Evolutionary conservation across 2,113 vertebrate genomes (phyloP), one percentile per base, ranked within the genome.

Genomic region (Limnothrissa miodon): DNA sequence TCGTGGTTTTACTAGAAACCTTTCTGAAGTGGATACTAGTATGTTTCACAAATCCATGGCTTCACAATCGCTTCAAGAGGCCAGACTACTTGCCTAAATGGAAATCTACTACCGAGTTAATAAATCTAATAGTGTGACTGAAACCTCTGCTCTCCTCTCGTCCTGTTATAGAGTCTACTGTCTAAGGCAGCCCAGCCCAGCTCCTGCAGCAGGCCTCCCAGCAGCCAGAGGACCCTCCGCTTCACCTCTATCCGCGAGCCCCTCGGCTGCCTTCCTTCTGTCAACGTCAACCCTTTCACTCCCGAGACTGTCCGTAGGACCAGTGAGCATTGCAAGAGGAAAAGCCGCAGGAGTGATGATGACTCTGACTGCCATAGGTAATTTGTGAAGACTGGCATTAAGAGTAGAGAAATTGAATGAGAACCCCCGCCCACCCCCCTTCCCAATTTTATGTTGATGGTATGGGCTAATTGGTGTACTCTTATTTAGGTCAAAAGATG

Each of bases 241-340:
- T 88, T 94, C 21, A 82, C 93, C 7, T 51, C 82, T 3, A 51
- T 82, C 4, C 56, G 83, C n/a, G 59, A 85, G 1, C 86, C 36
- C 0, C 89, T 93, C 10, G 21, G 90, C 10, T 88, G 90, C 10
- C 36, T 90, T 4, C 89, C 95, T 1, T 93, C 92, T 9, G 95
- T 99, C 90, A 99, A 99, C 56, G 93, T 99, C 42, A 99, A 99
- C 81, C 98, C 98, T 29, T 99, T 99, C 84, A 99, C 97, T 5
- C 96, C 98, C 0, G 95, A 97, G 62, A 95, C 95, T 0, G 96
- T 93, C 13, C 89, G 82, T 39, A 90, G 90, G 81, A 89, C 78
- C 81, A 91, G 90, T 3, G 90, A 92, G 87, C 86, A 87, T 66
- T 87, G 88, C 88, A 96, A 96, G 89, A 93, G 91, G 88, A 96